Evolutionary conservation across 2,797 vertebrate genomes (phyloP), one percentile per base, ranked within the genome.

Genomic region (Chanos chanos): DNA sequence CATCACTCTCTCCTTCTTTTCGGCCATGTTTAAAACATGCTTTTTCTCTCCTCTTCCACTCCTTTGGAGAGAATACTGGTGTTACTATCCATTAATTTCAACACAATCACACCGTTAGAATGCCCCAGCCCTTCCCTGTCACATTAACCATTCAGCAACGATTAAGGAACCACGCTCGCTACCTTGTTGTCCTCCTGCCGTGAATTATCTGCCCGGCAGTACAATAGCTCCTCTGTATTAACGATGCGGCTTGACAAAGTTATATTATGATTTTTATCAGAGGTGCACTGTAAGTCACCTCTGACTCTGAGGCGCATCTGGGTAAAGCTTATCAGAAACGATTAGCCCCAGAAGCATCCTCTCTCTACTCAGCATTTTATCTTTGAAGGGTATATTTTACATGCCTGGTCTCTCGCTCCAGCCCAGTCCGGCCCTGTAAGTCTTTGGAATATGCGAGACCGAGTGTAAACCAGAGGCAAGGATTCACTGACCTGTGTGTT

Each of bases 1-100:
- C 85, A 90, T 89, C 83, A 82, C 63, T n/a, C 64, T 33, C 27
- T 61, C n/a, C n/a, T n/a, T n/a, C n/a, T n/a, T n/a, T 47, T 1
- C 81, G 75, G 82, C 85, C 84, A 87, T 84, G 81, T 85, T 84
- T 84, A 74, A 84, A 85, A 83, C 84, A 82, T 75, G 77, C 64
- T 62, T 50, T 48, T 66, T 28, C 43, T 52, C 37, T 15, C 12
- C 31, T 49, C 47, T 58, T 40, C 39, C 61, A 47, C 43, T 52
- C 24, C 21, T 19, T 58, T 48, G 31, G 7, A 30, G 10, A 49
- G 15, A 22, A 21, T 31, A 25, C 7, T 18, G n/a, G 25, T 81
- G 80, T 77, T 82, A 37, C 77, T 79, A 75, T 68, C 49, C 70
- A 84, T 85, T 81, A 77, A 77, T 73, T 81, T 83, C 76, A 78